Percentiles rank a stretch among this genome's conserved stretches.
Conservation (phyloP, 2,888 invertebrate genomes). For the Epirrhoe tristata region DNA sequence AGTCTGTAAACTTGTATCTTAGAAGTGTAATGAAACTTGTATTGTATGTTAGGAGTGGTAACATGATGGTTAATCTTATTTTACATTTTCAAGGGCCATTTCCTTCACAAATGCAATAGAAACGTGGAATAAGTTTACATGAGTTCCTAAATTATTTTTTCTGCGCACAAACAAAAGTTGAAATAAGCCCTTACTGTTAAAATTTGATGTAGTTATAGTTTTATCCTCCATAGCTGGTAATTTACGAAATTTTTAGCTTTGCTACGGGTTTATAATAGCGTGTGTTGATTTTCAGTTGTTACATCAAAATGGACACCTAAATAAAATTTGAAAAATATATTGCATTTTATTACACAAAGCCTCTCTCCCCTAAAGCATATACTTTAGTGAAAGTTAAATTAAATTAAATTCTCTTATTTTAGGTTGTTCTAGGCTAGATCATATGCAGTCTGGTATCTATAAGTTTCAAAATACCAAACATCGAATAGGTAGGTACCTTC, state of each 20-base stretch:
- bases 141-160: slow-evolving; percentile 48
- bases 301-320: slow-evolving; percentile 78
- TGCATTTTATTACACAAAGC: slow-evolving; percentile 46
- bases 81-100: slow-evolving; percentile 21
- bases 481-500: too few species aligned
- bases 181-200: slow-evolving; percentile 53
- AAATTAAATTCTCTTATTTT: too few species aligned
- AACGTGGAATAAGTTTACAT: slow-evolving; percentile 29
- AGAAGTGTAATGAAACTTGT: slow-evolving; percentile 38
- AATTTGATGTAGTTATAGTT: slow-evolving; percentile 46
- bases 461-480: too few species aligned
- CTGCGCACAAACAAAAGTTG: slow-evolving; percentile 58
- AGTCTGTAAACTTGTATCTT: slow-evolving; percentile 33
- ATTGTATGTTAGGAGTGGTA: slow-evolving; percentile 43
- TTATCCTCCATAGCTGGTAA: slow-evolving; percentile 64
- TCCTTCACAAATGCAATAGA: slow-evolving; percentile 26
- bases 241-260: slow-evolving; percentile 73
- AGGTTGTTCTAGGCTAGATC: neutral
- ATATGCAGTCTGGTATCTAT: too few species aligned
- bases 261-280: slow-evolving; percentile 80
- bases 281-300: slow-evolving; percentile 77
- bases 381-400: too few species aligned
- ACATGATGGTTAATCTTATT: slow-evolving; percentile 37
- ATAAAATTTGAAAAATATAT: slow-evolving; percentile 70
- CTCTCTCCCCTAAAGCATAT: neutral